Evolutionary conservation across 2,113 vertebrate genomes (phyloP).

Genomic region (Gavialis gangeticus): DNA sequence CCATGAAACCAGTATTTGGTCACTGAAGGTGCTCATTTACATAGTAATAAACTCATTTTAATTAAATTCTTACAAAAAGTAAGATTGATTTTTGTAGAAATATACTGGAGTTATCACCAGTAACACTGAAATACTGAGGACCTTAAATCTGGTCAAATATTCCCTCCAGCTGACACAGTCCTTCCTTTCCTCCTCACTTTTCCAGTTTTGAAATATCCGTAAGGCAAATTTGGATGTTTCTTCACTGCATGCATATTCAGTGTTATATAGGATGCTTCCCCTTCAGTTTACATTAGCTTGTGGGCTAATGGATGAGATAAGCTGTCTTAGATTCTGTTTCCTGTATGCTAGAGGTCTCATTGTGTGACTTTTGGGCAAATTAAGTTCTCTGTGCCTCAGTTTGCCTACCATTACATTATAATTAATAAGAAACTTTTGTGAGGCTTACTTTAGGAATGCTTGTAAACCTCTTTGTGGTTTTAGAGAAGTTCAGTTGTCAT

Average conservation of each 20-base stretch:
- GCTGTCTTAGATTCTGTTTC: neutral
- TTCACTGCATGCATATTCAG: too few relatives aligned
- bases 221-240: too few relatives aligned
- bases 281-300: too few relatives aligned
- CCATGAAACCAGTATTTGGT: neutral
- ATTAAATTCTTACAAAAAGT: neutral
- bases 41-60: neutral
- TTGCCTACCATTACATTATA: neutral
- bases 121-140: neutral
- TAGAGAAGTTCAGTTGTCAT: neutral
- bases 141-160: neutral
- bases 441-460: neutral
- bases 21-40: neutral
- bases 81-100: neutral
- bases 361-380: neutral
- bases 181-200: too few relatives aligned
- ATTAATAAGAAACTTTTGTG: neutral
- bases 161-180: too few relatives aligned
- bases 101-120: neutral
- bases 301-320: too few relatives aligned
- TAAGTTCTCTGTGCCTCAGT: neutral
- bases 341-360: neutral
- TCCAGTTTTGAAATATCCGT: too few relatives aligned
- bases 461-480: neutral
- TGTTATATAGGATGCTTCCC: too few relatives aligned